phyloP scores from a whole-genome alignment of 2,888 invertebrate genomes.

The Escarpia spicata region DNA sequence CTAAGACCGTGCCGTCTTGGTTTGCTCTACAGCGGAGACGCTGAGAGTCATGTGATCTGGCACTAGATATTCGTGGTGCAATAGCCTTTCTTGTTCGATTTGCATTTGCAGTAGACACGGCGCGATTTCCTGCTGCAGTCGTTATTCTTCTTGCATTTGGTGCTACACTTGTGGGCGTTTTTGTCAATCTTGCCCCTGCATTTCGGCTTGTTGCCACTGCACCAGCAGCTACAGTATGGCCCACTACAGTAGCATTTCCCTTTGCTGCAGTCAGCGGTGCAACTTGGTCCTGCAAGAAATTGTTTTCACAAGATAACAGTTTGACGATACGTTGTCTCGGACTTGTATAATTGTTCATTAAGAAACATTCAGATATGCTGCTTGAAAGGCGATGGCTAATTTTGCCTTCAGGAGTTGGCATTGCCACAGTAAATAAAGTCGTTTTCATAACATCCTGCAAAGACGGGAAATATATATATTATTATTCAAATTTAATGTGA shows the following conservation, averaged over 20 bases:
- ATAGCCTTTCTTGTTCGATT: neutral
- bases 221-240: neutral
- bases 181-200: neutral
- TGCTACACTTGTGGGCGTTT: neutral
- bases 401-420: neutral
- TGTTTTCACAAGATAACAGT: neutral
- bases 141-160: neutral
- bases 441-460: neutral
- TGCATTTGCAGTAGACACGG: neutral
- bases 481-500: neutral
- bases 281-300: neutral
- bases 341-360: too few species aligned
- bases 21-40: neutral
- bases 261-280: neutral
- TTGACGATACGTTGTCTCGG: neutral
- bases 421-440: neutral
- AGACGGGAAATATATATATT: neutral
- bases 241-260: neutral
- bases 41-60: neutral
- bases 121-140: neutral
- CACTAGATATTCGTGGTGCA: neutral
- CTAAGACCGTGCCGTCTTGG: neutral
- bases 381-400: neutral
- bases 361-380: too few species aligned
- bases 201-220: neutral